Evolutionary conservation across 2,888 invertebrate genomes (phyloP), one percentile per base, ranked within the genome.

Genomic region (Scaptomyza polygonia): DNA sequence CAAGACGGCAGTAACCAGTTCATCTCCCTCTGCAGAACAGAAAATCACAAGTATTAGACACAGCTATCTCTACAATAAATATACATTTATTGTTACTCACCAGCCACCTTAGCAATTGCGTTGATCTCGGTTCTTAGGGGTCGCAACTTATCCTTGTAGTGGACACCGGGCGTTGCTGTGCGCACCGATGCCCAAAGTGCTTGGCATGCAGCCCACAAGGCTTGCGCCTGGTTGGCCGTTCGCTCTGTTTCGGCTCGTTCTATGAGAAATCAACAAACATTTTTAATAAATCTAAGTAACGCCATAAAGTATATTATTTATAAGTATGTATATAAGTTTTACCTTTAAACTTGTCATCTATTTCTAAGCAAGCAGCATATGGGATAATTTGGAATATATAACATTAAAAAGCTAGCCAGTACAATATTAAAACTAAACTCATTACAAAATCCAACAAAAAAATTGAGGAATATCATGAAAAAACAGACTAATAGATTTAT

Each of bases 161-260:
- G 91, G 34, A 92, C 90, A 45, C 93, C 94, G 0, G 93, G 93
- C 55, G 94, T 93, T 9, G 95, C 94, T 16, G 93, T 92, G 64
- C 95, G 93, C 6, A 98, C 94, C 21, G 96, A 95, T 2, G 96
- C 94, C 88, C 96, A 94, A 36, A 99, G 93, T 3, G 97, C 95
- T 88, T 98, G 97, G 85, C 97, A 98, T 1, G 99, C 97, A 73
- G 97, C 95, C 99, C 99, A 99, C 76, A 99, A 93, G 29, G 97
- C 94, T 91, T 98, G 98, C 0, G 98, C 96, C 73, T 96, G 94
- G 39, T 95, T 94, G 0, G 96, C 95, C 59, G 94, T 94, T 73
- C 94, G 94, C 84, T 97, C 97, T 2, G 95, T 94, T 68, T 95
- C 94, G 44, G 95, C 93, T 9, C 96, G 94, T 70, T 94, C 96